A percentile compares a stretch with the other conserved stretches of the same genome.
These are phyloP conservation scores for Drosophila hamatofila DNA, from an alignment of 2,888 invertebrate species.

Conservation along the genomic window DNA sequence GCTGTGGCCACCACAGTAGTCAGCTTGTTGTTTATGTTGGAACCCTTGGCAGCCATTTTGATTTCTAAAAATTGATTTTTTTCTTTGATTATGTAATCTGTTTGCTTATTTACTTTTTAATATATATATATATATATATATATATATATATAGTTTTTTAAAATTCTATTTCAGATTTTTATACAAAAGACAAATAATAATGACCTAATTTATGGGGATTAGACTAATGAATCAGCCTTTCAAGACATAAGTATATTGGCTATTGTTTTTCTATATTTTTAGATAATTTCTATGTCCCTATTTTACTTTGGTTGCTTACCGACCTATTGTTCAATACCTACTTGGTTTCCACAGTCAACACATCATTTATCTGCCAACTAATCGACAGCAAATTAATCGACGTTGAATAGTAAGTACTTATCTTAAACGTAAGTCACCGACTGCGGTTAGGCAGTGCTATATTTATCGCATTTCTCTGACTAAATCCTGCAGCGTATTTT, in stretches of 20 bases:
- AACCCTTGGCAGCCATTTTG: constrained; percentile 47
- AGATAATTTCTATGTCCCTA: constrained; percentile 33
- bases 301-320: constrained; percentile 23
- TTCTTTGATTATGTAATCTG: constrained; percentile 1
- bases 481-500: background rate
- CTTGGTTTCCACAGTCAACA: constrained; percentile 14
- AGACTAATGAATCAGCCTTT: constrained; percentile 24
- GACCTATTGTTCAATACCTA: constrained; percentile 30
- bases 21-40: constrained; percentile 87
- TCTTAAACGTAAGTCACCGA: too few relatives aligned
- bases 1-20: constrained; percentile 99
- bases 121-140: background rate
- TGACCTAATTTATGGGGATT: constrained; percentile 22
- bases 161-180: constrained; percentile 6
- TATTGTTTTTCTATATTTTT: constrained; percentile 40
- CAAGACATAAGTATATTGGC: constrained; percentile 43
- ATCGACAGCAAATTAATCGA: background rate
- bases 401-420: too few relatives aligned
- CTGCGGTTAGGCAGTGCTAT: background rate
- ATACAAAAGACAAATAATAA: constrained; percentile 29
- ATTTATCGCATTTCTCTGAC: background rate
- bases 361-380: background rate
- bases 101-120: constrained; percentile 1
- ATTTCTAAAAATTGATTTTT: constrained; percentile 1
- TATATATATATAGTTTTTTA: constrained; percentile 7